Conservation (phyloP, 2,797 vertebrate genomes). For the Sebastes kiyomatsui region DNA sequence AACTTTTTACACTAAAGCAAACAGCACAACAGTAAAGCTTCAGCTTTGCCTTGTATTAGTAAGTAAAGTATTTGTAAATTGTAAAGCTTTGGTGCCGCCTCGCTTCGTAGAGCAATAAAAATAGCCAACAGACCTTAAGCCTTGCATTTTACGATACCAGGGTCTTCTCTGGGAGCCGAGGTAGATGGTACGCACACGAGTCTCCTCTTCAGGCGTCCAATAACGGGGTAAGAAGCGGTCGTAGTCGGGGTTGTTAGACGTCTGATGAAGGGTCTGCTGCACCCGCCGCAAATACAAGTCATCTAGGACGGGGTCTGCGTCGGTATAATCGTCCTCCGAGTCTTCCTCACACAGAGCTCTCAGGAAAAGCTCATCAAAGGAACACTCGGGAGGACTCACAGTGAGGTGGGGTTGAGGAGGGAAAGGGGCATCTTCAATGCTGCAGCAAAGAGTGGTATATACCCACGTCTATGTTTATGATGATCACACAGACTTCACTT, state of each 20-base stretch:
- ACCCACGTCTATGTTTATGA: conserved; percentile 34
- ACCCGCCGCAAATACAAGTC: conserved; percentile 77
- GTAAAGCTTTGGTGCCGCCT: neutral
- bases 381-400: conserved; percentile 6
- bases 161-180: conserved; percentile 88
- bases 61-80: neutral
- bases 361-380: conserved; percentile 67
- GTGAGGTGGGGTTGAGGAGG: conserved; percentile 24
- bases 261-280: conserved; percentile 68
- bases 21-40: neutral
- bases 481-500: neutral
- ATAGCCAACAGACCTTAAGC: conserved; percentile 88
- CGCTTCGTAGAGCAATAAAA: neutral
- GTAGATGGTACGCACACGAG: conserved; percentile 85
- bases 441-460: conserved; percentile 50
- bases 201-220: conserved; percentile 89
- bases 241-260: conserved; percentile 74
- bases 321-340: conserved; percentile 79
- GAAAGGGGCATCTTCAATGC: conserved; percentile 22
- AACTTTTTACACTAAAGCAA: neutral
- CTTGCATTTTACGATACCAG: conserved; percentile 94
- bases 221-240: conserved; percentile 89
- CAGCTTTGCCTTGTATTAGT: conserved; percentile 16
- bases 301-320: conserved; percentile 87
- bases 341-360: conserved; percentile 75